These are phyloP conservation scores for Osedax fenrisi DNA, from an alignment of 2,888 invertebrate genomes.

Conservation along the genomic window DNA sequence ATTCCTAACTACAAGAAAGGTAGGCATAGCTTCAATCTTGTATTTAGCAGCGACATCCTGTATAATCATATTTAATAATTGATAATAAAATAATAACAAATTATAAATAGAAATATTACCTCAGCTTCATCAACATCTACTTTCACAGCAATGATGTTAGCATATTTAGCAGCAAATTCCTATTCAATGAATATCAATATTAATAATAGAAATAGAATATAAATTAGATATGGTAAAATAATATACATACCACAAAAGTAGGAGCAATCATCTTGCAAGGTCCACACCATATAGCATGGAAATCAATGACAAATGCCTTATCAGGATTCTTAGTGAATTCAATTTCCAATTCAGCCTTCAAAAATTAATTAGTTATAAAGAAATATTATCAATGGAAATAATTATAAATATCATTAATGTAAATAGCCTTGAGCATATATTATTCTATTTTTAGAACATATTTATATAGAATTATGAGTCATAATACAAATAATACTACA, in stretches of 20 bases:
- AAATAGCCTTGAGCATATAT: too few species aligned
- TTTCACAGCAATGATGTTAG: conserved; percentile 8
- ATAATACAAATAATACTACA: too few species aligned
- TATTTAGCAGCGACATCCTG: conserved; percentile 19
- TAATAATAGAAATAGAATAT: too few species aligned
- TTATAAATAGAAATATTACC: conserved; percentile 2
- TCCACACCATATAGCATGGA: conserved; percentile 19
- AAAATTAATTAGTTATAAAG: too few species aligned
- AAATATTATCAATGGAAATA: too few species aligned
- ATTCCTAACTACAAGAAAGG: conserved; percentile 16
- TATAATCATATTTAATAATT: not conserved
- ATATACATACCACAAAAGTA: too few species aligned
- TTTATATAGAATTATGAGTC: too few species aligned
- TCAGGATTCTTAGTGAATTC: not conserved
- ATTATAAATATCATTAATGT: too few species aligned
- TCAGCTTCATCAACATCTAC: conserved; percentile 21
- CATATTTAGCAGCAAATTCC: not conserved
- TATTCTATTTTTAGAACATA: too few species aligned
- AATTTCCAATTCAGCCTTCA: not conserved
- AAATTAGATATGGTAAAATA: too few species aligned
- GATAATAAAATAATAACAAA: not conserved
- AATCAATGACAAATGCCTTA: conserved; percentile 16
- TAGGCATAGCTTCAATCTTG: conserved; percentile 8
- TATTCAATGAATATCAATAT: too few species aligned
- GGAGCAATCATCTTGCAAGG: conserved; percentile 20